Percentiles rank a stretch among this genome's conserved stretches.
These are phyloP conservation scores for Chaetodon trifasciatus DNA, from an alignment of 2,797 vertebrate genomes.

Conservation along the genomic window DNA sequence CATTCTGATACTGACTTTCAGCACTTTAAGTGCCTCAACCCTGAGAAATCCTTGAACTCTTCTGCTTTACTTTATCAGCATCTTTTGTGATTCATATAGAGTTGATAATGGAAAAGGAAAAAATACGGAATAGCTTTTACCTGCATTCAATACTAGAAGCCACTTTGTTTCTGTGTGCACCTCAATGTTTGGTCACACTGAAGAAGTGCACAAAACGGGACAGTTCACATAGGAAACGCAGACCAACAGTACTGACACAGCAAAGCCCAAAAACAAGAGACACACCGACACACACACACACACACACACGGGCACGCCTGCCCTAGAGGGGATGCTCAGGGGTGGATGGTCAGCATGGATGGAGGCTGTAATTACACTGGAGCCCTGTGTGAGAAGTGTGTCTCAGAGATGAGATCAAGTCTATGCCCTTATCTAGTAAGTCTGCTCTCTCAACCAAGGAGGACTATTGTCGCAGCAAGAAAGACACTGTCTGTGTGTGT, in stretches of 20 bases:
- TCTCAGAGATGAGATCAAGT: constrained; percentile 63
- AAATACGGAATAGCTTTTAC: constrained; percentile 17
- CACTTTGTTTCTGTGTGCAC: background rate
- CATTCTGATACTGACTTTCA: constrained; percentile 14
- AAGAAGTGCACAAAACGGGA: background rate
- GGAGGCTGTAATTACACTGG: constrained; percentile 65
- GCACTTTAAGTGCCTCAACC: background rate
- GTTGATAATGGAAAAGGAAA: constrained; percentile 21
- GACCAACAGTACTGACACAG: background rate
- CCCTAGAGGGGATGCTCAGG: constrained; percentile 24
- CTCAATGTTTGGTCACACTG: background rate
- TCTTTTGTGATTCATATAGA: constrained; percentile 17
- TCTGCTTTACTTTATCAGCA: background rate
- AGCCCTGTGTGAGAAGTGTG: constrained; percentile 50
- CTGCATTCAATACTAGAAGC: constrained; percentile 1
- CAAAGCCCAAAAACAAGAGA: constrained; percentile 17
- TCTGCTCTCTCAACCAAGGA: constrained; percentile 58
- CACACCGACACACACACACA: constrained; percentile 1
- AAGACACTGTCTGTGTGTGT: constrained; percentile 29
- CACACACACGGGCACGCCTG: background rate
- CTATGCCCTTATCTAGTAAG: constrained; percentile 55
- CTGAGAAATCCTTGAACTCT: constrained; percentile 32
- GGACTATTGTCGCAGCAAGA: constrained; percentile 48
- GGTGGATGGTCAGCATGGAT: constrained; percentile 47
- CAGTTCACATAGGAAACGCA: constrained; percentile 3